Conservation (phyloP, 2,888 invertebrate genomes). For the Chalcis sispes region DNA sequence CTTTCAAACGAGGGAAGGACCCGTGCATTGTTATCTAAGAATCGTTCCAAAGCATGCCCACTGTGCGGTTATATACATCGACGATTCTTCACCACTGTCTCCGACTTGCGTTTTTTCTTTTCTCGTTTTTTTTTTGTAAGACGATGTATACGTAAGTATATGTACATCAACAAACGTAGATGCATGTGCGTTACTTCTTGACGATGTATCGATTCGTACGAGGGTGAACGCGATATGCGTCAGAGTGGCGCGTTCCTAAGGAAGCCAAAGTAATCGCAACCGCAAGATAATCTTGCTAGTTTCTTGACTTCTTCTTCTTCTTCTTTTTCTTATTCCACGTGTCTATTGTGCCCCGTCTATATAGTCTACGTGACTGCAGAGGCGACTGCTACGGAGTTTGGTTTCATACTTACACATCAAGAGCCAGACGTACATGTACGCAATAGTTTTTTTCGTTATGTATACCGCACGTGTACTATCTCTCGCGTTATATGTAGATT, state of each 20-base stretch:
- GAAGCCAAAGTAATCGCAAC: constrained; percentile 73
- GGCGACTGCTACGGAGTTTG: constrained; percentile 8
- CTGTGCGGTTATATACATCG: neutral
- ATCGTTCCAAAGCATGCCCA: constrained; percentile 15
- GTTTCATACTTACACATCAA: constrained; percentile 44
- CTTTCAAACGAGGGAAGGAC: neutral
- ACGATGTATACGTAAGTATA: too few species aligned
- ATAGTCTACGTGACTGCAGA: too few species aligned
- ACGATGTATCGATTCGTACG: constrained; percentile 43
- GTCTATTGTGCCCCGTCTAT: too few species aligned
- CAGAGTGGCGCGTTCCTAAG: constrained; percentile 59
- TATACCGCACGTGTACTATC: too few species aligned
- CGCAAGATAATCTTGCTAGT: constrained; percentile 71
- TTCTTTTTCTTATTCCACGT: neutral
- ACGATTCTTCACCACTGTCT: neutral
- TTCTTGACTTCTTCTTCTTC: constrained; percentile 62
- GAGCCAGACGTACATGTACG: constrained; percentile 16
- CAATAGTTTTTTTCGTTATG: too few species aligned
- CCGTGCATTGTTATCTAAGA: constrained; percentile 14
- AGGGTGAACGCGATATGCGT: constrained; percentile 68
- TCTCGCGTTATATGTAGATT: neutral
- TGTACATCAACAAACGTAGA: too few species aligned
- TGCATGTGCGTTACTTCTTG: neutral
- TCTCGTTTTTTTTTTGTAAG: neutral
- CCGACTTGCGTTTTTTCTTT: neutral